Conservation (phyloP, 2,113 vertebrate species). For the Boulengeromyrus knoepffleri region DNA sequence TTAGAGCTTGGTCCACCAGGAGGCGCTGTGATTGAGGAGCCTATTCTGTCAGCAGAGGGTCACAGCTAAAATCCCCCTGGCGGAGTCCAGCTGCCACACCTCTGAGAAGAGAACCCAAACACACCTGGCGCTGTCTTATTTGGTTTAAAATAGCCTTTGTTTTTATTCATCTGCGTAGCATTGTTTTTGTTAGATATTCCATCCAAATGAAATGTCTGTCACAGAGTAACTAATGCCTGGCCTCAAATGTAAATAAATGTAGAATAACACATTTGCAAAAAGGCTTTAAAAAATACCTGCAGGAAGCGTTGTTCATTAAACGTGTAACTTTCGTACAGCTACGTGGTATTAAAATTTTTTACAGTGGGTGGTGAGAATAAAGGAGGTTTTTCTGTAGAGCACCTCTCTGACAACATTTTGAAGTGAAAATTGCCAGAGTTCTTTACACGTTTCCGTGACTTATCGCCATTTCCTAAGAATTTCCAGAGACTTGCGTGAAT, state of each 20-base stretch:
- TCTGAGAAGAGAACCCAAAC: not conserved
- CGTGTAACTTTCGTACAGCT: conserved; percentile 66
- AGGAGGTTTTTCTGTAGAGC: conserved; percentile 51
- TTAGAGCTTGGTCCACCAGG: not conserved
- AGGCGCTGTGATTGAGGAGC: not conserved
- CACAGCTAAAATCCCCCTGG: not conserved
- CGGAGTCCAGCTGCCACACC: not conserved
- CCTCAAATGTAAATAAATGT: conserved; percentile 41
- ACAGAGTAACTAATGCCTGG: conserved; percentile 21
- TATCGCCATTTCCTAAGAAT: conserved; percentile 66
- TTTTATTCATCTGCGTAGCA: not conserved
- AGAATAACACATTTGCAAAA: conserved; percentile 38
- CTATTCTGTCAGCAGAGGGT: not conserved
- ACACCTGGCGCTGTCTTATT: not conserved
- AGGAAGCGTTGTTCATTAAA: conserved; percentile 75
- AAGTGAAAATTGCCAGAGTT: conserved; percentile 70
- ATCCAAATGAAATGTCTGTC: conserved; percentile 23
- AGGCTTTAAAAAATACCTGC: conserved; percentile 50
- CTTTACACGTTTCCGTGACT: conserved; percentile 69
- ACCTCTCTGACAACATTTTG: conserved; percentile 60
- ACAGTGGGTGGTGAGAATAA: conserved; percentile 56
- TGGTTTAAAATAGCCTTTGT: not conserved
- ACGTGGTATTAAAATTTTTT: conserved; percentile 38
- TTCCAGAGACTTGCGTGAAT: conserved; percentile 68
- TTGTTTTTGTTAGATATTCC: conserved; percentile 18